Evolutionary conservation across 2,797 vertebrate species (phyloP).

Genomic region (Pipistrellus kuhlii): DNA sequence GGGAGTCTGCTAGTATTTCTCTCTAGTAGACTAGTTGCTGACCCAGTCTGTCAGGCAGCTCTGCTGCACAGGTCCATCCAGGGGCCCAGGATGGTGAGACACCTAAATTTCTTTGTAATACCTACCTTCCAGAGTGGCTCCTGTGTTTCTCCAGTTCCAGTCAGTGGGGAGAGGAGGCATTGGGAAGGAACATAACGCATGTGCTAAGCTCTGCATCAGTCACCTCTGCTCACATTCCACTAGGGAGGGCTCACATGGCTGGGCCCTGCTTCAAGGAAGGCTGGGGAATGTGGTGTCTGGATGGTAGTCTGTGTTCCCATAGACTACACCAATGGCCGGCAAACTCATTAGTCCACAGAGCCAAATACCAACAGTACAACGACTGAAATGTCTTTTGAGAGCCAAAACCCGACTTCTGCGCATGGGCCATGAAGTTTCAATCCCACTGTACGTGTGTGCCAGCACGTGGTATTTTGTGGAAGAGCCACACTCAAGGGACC

Average conservation of each 20-base stretch:
- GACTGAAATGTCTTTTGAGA: too few relatives aligned
- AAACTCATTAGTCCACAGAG: too few relatives aligned
- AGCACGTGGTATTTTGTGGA: too few relatives aligned
- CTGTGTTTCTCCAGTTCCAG: not conserved
- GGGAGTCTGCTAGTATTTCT: not conserved
- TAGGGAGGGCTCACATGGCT: not conserved
- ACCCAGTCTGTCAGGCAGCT: not conserved
- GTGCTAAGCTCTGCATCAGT: not conserved
- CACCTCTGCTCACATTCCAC: not conserved
- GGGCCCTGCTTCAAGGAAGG: not conserved
- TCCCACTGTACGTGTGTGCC: too few relatives aligned
- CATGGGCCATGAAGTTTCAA: too few relatives aligned
- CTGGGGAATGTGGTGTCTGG: not conserved
- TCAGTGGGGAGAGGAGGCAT: not conserved
- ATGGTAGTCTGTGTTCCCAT: not conserved
- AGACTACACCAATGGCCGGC: too few relatives aligned
- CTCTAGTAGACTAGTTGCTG: not conserved
- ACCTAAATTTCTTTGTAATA: not conserved
- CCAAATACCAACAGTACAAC: too few relatives aligned
- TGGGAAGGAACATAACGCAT: not conserved
- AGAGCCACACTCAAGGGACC: too few relatives aligned
- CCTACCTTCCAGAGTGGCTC: not conserved
- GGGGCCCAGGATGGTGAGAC: not conserved
- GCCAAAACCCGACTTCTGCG: too few relatives aligned
- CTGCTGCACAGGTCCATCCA: not conserved